Evolutionary conservation across 2,888 invertebrate genomes (phyloP).

Genomic region (Microdon myrmicae): DNA sequence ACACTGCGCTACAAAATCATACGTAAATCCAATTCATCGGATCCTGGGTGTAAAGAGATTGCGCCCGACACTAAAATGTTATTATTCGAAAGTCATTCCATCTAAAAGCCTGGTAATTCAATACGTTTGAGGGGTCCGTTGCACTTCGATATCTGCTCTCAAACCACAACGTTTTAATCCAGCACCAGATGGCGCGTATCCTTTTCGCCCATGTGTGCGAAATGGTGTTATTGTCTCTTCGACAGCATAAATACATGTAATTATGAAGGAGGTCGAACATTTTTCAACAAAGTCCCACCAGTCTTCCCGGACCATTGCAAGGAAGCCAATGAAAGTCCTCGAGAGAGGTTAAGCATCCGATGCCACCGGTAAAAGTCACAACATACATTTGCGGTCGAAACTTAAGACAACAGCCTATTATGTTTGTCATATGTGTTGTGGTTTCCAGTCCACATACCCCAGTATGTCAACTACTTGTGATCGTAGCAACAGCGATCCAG

Average conservation of each 20-base stretch:
- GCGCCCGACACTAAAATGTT: conserved; percentile 22
- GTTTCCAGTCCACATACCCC: conserved; percentile 6
- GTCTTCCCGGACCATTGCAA: too few relatives aligned
- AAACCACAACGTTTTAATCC: conserved; percentile 13
- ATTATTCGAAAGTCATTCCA: conserved; percentile 48
- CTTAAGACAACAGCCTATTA: conserved; percentile 33
- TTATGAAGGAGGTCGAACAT: conserved; percentile 24
- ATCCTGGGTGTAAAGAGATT: conserved; percentile 29
- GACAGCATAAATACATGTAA: conserved; percentile 12
- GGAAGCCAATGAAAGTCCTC: conserved; percentile 40
- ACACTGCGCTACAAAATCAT: neutral
- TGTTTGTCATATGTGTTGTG: conserved; percentile 21
- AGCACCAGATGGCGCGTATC: conserved; percentile 37
- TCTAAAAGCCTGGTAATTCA: conserved; percentile 46
- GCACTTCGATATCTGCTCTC: conserved; percentile 14
- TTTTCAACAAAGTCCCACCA: neutral
- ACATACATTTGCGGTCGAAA: conserved; percentile 31
- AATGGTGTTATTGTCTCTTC: conserved; percentile 21
- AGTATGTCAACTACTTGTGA: too few relatives aligned
- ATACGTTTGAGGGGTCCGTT: conserved; percentile 41
- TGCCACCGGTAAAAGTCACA: neutral
- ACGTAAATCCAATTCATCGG: conserved; percentile 38
- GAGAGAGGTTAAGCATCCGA: conserved; percentile 29
- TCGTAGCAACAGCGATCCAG: too few relatives aligned
- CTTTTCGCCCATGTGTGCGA: conserved; percentile 17